A percentile compares a stretch with the other conserved stretches of the same genome.
Conservation (phyloP, 2,888 invertebrate species). For the Agrotis ipsilon region DNA sequence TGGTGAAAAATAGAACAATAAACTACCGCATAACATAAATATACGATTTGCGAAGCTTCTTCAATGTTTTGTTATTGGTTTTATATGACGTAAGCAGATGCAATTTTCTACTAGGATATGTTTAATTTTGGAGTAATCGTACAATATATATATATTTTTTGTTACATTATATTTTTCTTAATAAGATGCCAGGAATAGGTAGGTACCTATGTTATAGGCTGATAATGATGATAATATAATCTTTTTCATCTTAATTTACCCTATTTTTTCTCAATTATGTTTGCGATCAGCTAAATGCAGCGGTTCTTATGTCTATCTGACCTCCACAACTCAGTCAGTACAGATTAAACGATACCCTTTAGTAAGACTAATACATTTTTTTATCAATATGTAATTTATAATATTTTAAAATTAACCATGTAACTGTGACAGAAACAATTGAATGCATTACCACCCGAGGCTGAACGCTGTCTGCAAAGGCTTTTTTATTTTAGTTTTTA, state of each 20-base stretch:
- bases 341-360: too few species aligned
- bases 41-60: constrained; percentile 2
- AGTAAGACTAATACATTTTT: neutral
- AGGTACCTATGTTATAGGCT: too few species aligned
- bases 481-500: constrained; percentile 40
- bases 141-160: too few species aligned
- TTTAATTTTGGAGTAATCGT: neutral
- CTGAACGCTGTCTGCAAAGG: neutral
- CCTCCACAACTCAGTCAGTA: too few species aligned
- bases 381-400: neutral
- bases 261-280: too few species aligned
- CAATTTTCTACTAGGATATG: neutral
- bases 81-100: neutral
- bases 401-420: neutral
- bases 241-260: too few species aligned
- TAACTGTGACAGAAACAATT: constrained; percentile 22
- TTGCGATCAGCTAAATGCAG: too few species aligned
- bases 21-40: constrained; percentile 5
- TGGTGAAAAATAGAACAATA: constrained; percentile 16
- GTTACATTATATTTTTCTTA: too few species aligned
- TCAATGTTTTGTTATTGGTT: neutral
- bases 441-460: constrained; percentile 8
- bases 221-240: too few species aligned
- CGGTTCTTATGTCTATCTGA: too few species aligned
- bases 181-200: too few species aligned